phyloP scores from a whole-genome alignment of 2,797 vertebrate genomes.

The Sibirionetta formosa region DNA sequence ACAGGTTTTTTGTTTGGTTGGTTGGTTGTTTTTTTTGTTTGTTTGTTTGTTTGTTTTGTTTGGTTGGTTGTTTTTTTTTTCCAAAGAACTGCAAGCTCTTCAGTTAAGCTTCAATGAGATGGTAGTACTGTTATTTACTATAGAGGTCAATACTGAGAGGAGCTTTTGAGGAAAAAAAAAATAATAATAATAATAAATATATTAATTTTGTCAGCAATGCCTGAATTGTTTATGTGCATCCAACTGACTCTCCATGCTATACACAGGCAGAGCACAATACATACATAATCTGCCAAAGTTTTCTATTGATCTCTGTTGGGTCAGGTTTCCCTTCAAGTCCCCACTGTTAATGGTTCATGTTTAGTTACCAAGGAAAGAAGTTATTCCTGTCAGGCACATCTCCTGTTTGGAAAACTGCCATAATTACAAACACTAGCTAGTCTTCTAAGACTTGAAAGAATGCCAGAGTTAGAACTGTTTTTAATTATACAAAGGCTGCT shows the following conservation, averaged over 20 bases:
- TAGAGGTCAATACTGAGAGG: neutral
- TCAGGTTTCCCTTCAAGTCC: constrained; percentile 18
- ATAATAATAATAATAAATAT: neutral
- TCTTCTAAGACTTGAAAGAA: constrained; percentile 68
- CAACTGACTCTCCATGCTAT: neutral
- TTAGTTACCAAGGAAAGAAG: constrained; percentile 34
- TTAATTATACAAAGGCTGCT: constrained; percentile 64
- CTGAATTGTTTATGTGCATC: constrained; percentile 7
- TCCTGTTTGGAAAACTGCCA: constrained; percentile 58
- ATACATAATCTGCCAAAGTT: neutral
- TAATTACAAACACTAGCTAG: constrained; percentile 46
- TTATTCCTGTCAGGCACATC: constrained; percentile 38
- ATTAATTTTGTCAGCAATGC: neutral
- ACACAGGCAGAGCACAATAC: neutral
- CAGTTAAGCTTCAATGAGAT: neutral
- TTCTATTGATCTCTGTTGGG: neutral
- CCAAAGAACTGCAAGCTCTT: constrained; percentile 1
- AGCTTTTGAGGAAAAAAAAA: neutral
- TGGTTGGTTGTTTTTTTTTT: too few relatives aligned
- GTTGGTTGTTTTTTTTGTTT: too few relatives aligned
- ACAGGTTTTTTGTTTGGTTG: too few relatives aligned
- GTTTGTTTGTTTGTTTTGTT: too few relatives aligned
- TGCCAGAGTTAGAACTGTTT: constrained; percentile 58
- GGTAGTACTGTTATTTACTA: neutral
- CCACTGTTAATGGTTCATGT: neutral